Evolutionary conservation across 2,113 vertebrate genomes (phyloP).

Genomic region (Trochalopteron elliotii): DNA sequence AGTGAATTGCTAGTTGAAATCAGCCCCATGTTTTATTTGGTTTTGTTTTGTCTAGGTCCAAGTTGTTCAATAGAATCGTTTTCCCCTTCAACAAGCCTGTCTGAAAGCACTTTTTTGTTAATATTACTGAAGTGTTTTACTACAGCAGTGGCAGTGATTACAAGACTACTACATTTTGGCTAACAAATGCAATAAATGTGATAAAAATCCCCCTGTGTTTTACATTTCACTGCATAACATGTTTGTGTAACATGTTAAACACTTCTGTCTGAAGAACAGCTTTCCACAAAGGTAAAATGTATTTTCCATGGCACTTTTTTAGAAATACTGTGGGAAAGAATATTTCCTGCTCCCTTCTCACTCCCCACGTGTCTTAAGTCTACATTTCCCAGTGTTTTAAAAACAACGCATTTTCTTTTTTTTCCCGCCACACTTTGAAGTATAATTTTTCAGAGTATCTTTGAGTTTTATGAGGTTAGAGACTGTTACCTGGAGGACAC

Average conservation of each 20-base stretch:
- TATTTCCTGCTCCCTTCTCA: neutral
- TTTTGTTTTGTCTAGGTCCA: neutral
- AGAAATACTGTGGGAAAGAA: slow-evolving; percentile 27
- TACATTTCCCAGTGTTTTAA: neutral
- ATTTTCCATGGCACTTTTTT: slow-evolving; percentile 27
- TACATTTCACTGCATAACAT: slow-evolving; percentile 68
- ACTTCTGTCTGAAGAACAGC: slow-evolving; percentile 62
- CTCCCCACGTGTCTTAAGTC: neutral
- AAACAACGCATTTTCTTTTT: neutral
- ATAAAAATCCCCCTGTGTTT: slow-evolving; percentile 72
- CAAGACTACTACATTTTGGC: slow-evolving; percentile 56
- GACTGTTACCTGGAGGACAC: neutral
- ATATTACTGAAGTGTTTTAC: slow-evolving; percentile 55
- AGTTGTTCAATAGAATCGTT: neutral
- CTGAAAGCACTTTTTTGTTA: slow-evolving; percentile 40
- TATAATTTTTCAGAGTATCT: neutral
- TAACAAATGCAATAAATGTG: slow-evolving; percentile 69
- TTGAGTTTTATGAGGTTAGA: slow-evolving; percentile 12
- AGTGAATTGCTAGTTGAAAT: neutral
- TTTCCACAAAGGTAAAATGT: slow-evolving; percentile 55
- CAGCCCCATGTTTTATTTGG: neutral
- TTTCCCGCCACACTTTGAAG: neutral
- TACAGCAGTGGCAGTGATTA: slow-evolving; percentile 39
- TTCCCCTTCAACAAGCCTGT: neutral
- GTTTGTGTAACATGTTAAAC: slow-evolving; percentile 71